phyloP scores from a whole-genome alignment of 2,888 invertebrate genomes.

The Machimus atricapillus region DNA sequence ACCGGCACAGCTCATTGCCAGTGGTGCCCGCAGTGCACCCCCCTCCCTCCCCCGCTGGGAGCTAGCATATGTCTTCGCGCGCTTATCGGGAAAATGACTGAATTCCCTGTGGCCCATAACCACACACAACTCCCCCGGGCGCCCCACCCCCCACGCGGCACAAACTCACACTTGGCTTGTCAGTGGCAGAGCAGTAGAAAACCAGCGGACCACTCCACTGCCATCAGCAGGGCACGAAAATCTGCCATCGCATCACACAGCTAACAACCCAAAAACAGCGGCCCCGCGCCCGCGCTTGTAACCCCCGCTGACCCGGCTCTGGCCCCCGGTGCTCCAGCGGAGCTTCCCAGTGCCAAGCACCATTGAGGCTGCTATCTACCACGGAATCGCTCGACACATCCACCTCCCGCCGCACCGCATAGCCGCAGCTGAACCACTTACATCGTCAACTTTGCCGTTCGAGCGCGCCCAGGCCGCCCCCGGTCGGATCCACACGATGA shows the following conservation, averaged over 20 bases:
- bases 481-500: conserved; percentile 5
- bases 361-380: conserved; percentile 41
- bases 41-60: neutral
- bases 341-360: conserved; percentile 35
- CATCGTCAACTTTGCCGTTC: conserved; percentile 41
- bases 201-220: conserved; percentile 31
- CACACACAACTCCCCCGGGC: neutral
- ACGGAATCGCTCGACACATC: conserved; percentile 40
- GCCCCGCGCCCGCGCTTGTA: conserved; percentile 36
- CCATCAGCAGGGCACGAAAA: conserved; percentile 35
- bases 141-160: neutral
- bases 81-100: conserved; percentile 34
- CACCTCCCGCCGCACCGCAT: conserved; percentile 30
- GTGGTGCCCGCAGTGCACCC: neutral
- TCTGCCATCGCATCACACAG: conserved; percentile 36
- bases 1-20: conserved; percentile 14
- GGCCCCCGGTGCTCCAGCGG: conserved; percentile 8
- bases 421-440: conserved; percentile 40
- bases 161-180: neutral
- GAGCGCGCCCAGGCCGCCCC: neutral
- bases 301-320: conserved; percentile 36
- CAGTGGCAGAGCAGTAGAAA: conserved; percentile 29
- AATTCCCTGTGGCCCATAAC: neutral
- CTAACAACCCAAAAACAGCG: conserved; percentile 39
- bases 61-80: conserved; percentile 37